These are phyloP conservation scores for Mimas tiliae DNA, from an alignment of 2,888 invertebrate species.

Conservation along the genomic window DNA sequence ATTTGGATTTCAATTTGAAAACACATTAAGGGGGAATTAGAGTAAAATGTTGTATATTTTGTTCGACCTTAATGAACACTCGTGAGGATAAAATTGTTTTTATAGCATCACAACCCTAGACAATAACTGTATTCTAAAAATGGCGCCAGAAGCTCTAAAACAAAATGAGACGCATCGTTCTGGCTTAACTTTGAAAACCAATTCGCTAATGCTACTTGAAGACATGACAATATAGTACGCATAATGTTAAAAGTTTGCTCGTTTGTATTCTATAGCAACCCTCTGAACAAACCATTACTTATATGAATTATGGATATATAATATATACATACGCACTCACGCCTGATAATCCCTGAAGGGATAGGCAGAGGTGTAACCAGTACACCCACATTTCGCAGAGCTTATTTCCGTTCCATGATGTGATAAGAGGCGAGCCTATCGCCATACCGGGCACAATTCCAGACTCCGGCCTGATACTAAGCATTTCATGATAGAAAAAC, in stretches of 20 bases:
- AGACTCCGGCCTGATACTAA: no score
- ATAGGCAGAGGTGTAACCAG: no score
- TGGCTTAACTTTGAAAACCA: not conserved
- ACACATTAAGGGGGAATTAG: slow-evolving; percentile 1
- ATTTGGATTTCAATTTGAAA: slow-evolving; percentile 8
- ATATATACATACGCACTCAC: no score
- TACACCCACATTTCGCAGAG: no score
- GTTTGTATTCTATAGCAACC: not conserved
- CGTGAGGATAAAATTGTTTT: not conserved
- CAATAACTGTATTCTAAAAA: not conserved
- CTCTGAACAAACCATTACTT: slow-evolving; percentile 8
- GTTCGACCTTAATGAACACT: not conserved
- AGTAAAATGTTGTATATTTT: not conserved
- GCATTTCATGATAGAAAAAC: no score
- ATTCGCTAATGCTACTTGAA: slow-evolving; percentile 9
- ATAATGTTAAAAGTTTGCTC: slow-evolving; percentile 6
- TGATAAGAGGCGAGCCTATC: no score
- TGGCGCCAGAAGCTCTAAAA: not conserved
- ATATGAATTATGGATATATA: not conserved
- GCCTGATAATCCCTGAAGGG: no score
- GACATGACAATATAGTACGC: not conserved
- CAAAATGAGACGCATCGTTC: not conserved
- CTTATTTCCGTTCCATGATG: no score
- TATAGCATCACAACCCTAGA: not conserved
- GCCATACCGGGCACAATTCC: no score